phyloP scores from a whole-genome alignment of 2,113 vertebrate species.

The Azemiops feae region DNA sequence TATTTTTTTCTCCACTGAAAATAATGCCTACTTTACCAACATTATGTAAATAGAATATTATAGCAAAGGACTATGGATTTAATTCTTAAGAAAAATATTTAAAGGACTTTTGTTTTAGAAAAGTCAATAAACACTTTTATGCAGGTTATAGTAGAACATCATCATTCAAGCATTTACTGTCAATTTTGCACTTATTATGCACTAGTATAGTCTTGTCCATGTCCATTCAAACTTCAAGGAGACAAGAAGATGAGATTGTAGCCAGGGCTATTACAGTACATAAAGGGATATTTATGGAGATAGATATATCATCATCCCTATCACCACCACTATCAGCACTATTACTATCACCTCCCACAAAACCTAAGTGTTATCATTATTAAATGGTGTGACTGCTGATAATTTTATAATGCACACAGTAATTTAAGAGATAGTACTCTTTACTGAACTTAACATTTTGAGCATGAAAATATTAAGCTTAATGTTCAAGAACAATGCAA shows the following conservation, averaged over 20 bases:
- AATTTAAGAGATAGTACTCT: neutral
- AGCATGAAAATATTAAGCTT: neutral
- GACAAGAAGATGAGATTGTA: neutral
- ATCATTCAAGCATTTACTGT: neutral
- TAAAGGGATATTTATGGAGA: neutral
- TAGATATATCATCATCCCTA: neutral
- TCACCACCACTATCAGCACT: neutral
- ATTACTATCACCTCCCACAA: neutral
- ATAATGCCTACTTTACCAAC: constrained; percentile 11
- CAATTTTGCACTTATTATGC: neutral
- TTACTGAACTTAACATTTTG: neutral
- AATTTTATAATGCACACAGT: neutral
- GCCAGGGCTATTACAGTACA: neutral
- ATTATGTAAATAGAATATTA: constrained; percentile 31
- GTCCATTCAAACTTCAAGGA: neutral
- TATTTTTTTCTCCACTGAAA: constrained; percentile 24
- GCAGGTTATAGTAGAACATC: neutral
- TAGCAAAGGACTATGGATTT: neutral
- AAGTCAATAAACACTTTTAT: neutral
- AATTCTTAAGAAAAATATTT: constrained; percentile 8
- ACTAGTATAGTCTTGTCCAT: neutral
- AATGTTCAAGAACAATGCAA: neutral
- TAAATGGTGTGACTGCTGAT: neutral
- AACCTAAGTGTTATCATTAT: neutral
- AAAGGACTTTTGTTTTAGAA: neutral